Evolutionary conservation across 1,140 invertebrate genomes (phyloP).

Genomic region (Dinoponera quadriceps): DNA sequence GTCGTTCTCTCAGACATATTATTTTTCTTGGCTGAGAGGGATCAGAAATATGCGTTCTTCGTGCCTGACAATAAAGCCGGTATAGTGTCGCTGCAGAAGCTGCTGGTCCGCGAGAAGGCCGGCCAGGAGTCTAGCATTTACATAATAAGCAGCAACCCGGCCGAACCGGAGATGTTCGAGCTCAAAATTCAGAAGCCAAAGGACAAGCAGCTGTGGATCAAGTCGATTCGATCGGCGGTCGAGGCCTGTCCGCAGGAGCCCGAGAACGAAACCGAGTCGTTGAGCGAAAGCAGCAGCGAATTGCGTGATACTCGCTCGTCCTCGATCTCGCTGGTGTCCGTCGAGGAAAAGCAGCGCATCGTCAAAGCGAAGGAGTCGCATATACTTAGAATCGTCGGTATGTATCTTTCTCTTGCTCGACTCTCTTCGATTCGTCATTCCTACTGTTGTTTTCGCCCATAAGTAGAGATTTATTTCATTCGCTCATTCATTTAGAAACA

Average conservation of each 20-base stretch:
- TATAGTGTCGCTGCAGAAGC: constrained; percentile 95
- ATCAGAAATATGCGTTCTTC: constrained; percentile 93
- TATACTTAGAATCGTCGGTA: constrained; percentile 90
- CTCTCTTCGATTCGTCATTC: background rate
- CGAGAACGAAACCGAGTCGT: constrained; percentile 87
- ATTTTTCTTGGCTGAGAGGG: constrained; percentile 95
- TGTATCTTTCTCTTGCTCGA: constrained; percentile 61
- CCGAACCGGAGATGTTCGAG: constrained; percentile 98
- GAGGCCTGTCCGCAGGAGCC: constrained; percentile 89
- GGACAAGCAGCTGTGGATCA: constrained; percentile 95
- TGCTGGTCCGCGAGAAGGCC: constrained; percentile 96
- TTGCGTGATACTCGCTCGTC: constrained; percentile 79
- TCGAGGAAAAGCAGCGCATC: constrained; percentile 90
- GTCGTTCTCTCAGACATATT: constrained; percentile 96
- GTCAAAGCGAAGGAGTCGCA: constrained; percentile 91
- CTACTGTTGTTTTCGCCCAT: constrained; percentile 18
- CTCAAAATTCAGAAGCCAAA: constrained; percentile 95
- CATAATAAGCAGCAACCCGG: constrained; percentile 94
- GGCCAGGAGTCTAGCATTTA: constrained; percentile 96
- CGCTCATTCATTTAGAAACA: too few species aligned
- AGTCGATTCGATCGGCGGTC: constrained; percentile 91
- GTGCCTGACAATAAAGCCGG: constrained; percentile 96
- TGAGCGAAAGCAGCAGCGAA: constrained; percentile 85
- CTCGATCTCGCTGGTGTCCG: constrained; percentile 85
- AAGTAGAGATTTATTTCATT: too few species aligned